Conservation (phyloP, 2,797 vertebrate genomes). For the Scyliorhinus canicula region DNA sequence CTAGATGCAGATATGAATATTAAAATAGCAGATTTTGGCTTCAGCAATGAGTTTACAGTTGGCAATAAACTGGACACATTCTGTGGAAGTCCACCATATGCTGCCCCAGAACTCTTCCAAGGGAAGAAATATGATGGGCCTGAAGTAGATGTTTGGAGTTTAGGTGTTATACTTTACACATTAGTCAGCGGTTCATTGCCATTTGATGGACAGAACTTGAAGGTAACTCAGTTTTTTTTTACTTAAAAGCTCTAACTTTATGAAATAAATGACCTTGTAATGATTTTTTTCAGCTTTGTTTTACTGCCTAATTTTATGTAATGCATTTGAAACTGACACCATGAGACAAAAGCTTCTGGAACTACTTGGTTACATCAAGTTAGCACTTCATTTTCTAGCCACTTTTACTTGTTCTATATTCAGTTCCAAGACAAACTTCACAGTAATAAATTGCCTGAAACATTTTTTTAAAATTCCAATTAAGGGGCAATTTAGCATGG, state of each 20-base stretch:
- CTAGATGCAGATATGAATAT: constrained; percentile 98
- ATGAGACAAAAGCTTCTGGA: background rate
- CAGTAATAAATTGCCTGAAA: background rate
- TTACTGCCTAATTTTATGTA: background rate
- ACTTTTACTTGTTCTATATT: background rate
- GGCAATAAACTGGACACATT: constrained; percentile 97
- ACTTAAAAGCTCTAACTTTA: background rate
- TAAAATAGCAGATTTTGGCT: constrained; percentile 97
- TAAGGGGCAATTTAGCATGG: no score
- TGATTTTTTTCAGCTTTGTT: background rate
- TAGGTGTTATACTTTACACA: constrained; percentile 95
- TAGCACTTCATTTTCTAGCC: background rate
- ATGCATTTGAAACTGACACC: background rate
- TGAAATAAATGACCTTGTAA: background rate
- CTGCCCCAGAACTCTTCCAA: constrained; percentile 95
- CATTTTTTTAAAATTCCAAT: no score
- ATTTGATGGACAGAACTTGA: constrained; percentile 94
- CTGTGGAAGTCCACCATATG: constrained; percentile 92
- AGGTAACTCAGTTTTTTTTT: constrained; percentile 59
- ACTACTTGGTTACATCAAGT: background rate
- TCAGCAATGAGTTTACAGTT: constrained; percentile 94
- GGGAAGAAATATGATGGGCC: constrained; percentile 97
- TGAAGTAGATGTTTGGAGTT: constrained; percentile 96
- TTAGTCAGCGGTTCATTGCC: constrained; percentile 94
- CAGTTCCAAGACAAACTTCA: background rate